Evolutionary conservation across 2,113 vertebrate genomes (phyloP), one percentile per base, ranked within the genome.

Genomic region (Lontra canadensis): DNA sequence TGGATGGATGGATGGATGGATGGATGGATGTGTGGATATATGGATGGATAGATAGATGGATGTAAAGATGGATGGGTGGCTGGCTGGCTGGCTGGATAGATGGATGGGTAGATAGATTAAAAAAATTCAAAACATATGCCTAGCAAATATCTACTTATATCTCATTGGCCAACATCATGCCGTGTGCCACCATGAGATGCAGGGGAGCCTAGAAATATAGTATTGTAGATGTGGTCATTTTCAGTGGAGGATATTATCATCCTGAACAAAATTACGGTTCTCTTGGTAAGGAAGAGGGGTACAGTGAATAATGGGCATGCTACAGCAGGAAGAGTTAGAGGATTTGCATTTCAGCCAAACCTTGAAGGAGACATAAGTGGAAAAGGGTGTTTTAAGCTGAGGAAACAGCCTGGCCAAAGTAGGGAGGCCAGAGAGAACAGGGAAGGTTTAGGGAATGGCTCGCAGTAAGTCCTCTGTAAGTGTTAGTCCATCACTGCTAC

Each of bases 11-110:
- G 10, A 5, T 2, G 10, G 59, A 2, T 61, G 59, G 59, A 1
- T 13, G 59, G 59, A 13, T 63, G 4, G 59, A 5, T 29, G 1
- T 25, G 3, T 26, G 11, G 25, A 5, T 12, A 3, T 4, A 1
- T 36, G n/a, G 61, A 29, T 29, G 26, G 4, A 29, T 12, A 1
- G 59, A 13, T 26, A 3, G 9, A 4, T 29, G 26, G 61, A 13
- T 29, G 11, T 4, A 12, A 13, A 10, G 59, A 29, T 5, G 59
- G 59, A 4, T 29, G 59, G 25, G 1, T 49, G 49, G 31, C 17
- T 57, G 25, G 34, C 0, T 39, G 34, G 25, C 10, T 11, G 8
- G 44, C 4, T 7, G 5, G n/a, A 23, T 3, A 20, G 69, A 5
- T 67, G 29, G 31, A 4, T 67, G 65, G 13, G 1, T 34, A 14